Percentiles rank a stretch among this genome's conserved stretches.
These are phyloP conservation scores for Eulemur rubriventer DNA, from an alignment of 2,797 vertebrate genomes.

Conservation along the genomic window DNA sequence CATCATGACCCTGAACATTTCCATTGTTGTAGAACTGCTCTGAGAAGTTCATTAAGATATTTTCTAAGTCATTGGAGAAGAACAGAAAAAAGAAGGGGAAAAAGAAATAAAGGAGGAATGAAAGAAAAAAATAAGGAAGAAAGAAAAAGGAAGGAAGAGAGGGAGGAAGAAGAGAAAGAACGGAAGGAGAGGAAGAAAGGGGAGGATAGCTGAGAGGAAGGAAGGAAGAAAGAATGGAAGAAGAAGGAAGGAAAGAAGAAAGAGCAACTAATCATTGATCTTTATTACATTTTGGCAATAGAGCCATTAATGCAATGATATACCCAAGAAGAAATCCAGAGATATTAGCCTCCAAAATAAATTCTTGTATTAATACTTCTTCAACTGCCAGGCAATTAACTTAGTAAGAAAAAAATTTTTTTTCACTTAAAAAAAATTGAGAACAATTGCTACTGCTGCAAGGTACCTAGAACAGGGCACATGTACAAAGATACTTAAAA, in stretches of 20 bases:
- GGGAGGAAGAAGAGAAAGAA: not conserved
- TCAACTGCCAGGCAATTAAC: not conserved
- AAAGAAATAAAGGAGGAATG: not conserved
- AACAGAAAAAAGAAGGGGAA: not conserved
- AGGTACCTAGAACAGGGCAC: not conserved
- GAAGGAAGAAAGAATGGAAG: not conserved
- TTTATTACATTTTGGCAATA: not conserved
- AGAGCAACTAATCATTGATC: not conserved
- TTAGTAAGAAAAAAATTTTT: not conserved
- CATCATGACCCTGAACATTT: not conserved
- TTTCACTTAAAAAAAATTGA: not conserved
- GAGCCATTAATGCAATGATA: not conserved
- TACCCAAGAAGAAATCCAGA: not conserved
- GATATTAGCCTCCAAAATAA: not conserved
- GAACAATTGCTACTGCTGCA: not conserved
- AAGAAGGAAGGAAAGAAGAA: not conserved
- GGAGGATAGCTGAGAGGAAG: not conserved
- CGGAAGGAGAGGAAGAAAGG: fast-evolving
- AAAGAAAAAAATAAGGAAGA: not conserved
- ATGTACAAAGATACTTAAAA: not conserved
- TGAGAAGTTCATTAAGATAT: not conserved
- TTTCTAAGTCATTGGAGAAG: not conserved
- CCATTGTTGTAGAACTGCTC: not conserved
- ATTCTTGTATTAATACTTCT: not conserved
- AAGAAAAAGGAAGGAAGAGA: fast-evolving